Base-by-base conservation (phyloP, 2,113 vertebrate genomes). In the Myrmecophaga tridactyla region DNA sequence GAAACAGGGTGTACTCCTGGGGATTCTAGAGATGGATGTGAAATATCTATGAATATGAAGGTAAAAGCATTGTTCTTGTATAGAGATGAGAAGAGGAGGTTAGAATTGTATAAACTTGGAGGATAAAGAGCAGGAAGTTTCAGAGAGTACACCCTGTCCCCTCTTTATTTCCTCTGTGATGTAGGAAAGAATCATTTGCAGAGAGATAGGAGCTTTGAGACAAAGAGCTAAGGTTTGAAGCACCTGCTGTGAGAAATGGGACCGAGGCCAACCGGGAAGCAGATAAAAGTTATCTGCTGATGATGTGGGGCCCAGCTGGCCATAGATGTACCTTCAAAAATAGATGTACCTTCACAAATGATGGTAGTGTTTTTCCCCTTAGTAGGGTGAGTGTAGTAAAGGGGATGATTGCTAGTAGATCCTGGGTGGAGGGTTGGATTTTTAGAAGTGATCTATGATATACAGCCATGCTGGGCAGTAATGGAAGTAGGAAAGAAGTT, bases 191-290 rank as follows among this genome's bases (percentile, higher is more conserved):
- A 46, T 63, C 39, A 4, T 31, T n/a, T 41, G 43, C 27, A 4
- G 39, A 69, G 63, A 53, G 46, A 46, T 36, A n/a, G 17, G n/a
- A 29, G 29, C 53, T 41, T 21, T 17, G 76, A n/a, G 67, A 25
- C 73, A 70, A 43, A 41, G 58, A 58, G n/a, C n/a, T n/a, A n/a
- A 86, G 48, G 63, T 90, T 48, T 80, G 89, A 94, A 87, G 80
- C 36, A 69, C 70, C 14, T 69, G 70, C 36, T 56, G 84, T 27
- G 77, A 77, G 56, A 76, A 15, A 31, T 11, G 20, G 27, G 27
- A n/a, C 31, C 43, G 56, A 90, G 41, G 76, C 72, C 60, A 91
- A 29, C 51, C 72, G 46, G 92, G 86, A 92, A 87, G 63, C 34
- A 70, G 86, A 65, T 89, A 83, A 43, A 77, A 17, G 0, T n/a